Conservation (phyloP, 2,113 vertebrate species). For the Zosterops hypoxanthus region DNA sequence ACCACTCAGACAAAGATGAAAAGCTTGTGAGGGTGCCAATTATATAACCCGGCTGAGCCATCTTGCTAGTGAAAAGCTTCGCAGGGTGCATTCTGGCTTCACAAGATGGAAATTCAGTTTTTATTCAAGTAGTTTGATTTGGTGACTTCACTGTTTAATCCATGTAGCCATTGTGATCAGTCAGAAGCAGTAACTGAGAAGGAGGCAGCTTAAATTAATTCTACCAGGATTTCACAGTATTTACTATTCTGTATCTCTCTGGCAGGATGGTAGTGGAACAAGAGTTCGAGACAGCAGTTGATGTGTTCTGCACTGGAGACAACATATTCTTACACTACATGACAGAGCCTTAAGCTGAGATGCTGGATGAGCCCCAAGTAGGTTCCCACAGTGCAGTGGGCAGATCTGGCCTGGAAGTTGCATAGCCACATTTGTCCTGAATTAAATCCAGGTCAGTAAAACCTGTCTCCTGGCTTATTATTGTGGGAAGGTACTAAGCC, state of each 20-base stretch:
- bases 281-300: neutral
- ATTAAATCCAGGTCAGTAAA: constrained; percentile 13
- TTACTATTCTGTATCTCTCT: neutral
- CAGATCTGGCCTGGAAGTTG: neutral
- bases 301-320: neutral
- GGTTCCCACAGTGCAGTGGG: neutral
- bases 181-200: neutral
- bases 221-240: neutral
- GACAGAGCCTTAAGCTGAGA: neutral
- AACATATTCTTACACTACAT: neutral
- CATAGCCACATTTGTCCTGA: neutral
- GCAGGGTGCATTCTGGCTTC: neutral
- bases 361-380: neutral
- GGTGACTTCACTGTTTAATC: neutral
- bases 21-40: constrained; percentile 33
- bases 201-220: neutral
- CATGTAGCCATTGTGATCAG: neutral
- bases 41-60: constrained; percentile 16
- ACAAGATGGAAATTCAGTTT: constrained; percentile 15
- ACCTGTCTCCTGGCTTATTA: neutral
- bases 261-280: neutral
- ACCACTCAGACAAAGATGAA: constrained; percentile 45
- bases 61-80: neutral
- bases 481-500: neutral
- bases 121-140: neutral